Conservation (phyloP, 2,888 invertebrate species). For the Aphrophora alni region DNA sequence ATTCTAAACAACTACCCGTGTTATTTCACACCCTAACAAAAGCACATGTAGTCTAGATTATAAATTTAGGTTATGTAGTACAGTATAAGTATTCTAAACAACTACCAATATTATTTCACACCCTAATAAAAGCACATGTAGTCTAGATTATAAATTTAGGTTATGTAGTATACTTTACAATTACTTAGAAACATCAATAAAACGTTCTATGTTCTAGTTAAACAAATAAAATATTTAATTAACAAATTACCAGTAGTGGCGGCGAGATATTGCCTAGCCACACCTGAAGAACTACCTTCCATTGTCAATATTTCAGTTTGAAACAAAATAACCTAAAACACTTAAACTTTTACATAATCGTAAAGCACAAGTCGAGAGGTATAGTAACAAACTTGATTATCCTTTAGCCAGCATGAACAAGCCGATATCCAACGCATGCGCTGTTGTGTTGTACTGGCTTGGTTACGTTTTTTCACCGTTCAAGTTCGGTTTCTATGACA, state of each 20-base stretch:
- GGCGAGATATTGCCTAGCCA: not conserved
- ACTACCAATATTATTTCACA: no score
- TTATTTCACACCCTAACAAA: no score
- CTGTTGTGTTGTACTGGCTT: not conserved
- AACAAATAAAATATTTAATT: no score
- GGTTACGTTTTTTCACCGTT: not conserved
- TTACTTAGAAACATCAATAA: no score
- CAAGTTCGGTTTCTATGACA: constrained; percentile 14
- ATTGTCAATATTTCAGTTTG: not conserved
- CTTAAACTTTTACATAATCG: not conserved
- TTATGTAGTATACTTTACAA: no score
- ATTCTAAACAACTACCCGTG: no score
- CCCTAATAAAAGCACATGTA: no score
- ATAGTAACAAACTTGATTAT: not conserved
- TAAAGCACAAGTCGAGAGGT: not conserved
- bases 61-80: no score
- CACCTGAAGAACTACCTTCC: not conserved
- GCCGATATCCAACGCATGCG: not conserved
- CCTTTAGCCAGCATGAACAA: not conserved
- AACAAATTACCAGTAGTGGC: not conserved
- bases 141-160: no score
- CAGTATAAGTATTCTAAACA: no score
- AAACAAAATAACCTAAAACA: not conserved
- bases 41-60: no score
- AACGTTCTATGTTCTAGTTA: no score